Conservation (phyloP, 2,797 vertebrate species). For the Podargus strigoides region DNA sequence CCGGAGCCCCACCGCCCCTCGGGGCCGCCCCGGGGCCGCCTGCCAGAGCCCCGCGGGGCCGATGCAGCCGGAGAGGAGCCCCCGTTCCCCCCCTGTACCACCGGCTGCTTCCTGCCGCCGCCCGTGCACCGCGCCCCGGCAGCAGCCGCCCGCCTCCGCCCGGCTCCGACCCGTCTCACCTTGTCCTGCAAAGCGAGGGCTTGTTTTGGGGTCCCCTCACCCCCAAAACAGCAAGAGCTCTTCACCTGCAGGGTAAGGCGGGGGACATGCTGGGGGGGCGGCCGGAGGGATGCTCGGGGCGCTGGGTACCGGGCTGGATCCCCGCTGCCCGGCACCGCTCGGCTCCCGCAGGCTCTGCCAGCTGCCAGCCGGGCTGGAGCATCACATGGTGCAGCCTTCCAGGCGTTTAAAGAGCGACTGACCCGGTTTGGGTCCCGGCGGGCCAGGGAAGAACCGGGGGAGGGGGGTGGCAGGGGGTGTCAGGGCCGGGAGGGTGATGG, state of each 20-base stretch:
- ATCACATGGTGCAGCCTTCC: slow-evolving; percentile 41
- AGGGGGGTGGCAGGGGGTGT: neutral
- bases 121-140: neutral
- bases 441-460: neutral
- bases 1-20: neutral
- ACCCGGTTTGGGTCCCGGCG: neutral
- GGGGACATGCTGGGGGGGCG: neutral
- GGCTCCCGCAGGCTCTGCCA: slow-evolving; percentile 1
- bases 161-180: neutral
- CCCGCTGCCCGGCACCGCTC: neutral
- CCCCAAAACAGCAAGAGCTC: neutral
- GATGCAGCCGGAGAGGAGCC: neutral
- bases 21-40: no score
- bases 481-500: rapidly evolving
- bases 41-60: neutral
- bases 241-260: neutral
- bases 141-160: neutral
- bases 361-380: neutral
- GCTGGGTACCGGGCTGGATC: neutral
- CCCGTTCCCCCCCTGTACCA: neutral
- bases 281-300: neutral
- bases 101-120: no score
- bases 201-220: neutral
- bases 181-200: neutral
- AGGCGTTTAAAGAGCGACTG: slow-evolving; percentile 28